Evolutionary conservation across 1,140 invertebrate species (phyloP).

Genomic region (Aphelenchoides besseyi): DNA sequence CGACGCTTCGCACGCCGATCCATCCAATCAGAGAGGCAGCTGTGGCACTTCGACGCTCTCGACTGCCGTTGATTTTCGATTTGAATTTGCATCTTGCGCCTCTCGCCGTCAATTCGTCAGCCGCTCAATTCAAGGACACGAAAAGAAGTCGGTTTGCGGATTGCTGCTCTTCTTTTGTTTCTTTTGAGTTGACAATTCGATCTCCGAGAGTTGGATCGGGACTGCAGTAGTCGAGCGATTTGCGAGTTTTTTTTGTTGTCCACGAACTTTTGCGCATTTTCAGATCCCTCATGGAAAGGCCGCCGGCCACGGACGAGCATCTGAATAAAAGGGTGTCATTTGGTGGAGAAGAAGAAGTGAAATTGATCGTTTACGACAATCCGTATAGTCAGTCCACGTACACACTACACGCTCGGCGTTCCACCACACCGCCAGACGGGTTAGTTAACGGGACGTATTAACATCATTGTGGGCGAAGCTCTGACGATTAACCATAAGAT

Average conservation of each 20-base stretch:
- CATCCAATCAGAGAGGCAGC: no score
- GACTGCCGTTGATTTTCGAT: not conserved
- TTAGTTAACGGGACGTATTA: no score
- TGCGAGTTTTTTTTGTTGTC: not conserved
- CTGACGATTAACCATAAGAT: no score
- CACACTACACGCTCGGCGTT: slow-evolving; percentile 7
- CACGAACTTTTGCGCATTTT: no score
- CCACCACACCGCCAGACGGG: not conserved
- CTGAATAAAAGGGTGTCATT: slow-evolving; percentile 39
- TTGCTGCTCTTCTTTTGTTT: not conserved
- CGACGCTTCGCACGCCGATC: no score
- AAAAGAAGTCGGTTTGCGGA: no score
- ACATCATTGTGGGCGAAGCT: no score
- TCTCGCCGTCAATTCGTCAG: not conserved
- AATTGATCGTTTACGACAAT: slow-evolving; percentile 54
- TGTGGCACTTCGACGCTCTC: no score
- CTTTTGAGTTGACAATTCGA: not conserved
- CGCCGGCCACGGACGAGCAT: not conserved
- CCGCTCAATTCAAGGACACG: not conserved
- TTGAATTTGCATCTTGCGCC: not conserved
- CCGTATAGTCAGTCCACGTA: slow-evolving; percentile 7
- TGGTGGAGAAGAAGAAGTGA: slow-evolving; percentile 49
- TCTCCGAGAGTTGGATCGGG: not conserved
- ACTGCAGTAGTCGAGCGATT: not conserved
- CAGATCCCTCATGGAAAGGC: not conserved